Evolutionary conservation across 2,888 invertebrate genomes (phyloP), one percentile per base, ranked within the genome.

Genomic region (Listrodromus nycthemerus): DNA sequence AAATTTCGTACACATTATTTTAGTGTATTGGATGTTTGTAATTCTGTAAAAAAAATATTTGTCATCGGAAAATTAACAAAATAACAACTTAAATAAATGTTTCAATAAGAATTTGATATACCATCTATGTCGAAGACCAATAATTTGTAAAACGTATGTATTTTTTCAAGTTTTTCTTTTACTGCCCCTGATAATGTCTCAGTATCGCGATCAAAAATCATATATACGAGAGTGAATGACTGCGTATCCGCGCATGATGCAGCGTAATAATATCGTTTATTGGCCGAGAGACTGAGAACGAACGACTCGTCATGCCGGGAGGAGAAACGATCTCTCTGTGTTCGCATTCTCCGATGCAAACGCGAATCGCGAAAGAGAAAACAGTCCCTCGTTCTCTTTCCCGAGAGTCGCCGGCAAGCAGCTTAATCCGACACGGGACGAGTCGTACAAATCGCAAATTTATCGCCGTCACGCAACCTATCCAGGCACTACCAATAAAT

Each of bases 361-460:
- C 75, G 41, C 45, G 55, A 30, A 66, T 67, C 48, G 33, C n/a
- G 24, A 58, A 21, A 6, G 52, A 82, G 71, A 80, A 80, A 65
- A 80, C 52, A 71, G 50, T 55, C 24, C 66, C 21, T 10, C 24
- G 61, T 21, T 55, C 13, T 21, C 19, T 30, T 4, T 50, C 30
- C 45, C 45, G 52, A 19, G 55, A 79, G 19, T 45, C 16, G 41
- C 16, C 52, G 19, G 16, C n/a, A 27, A 69, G 84, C 74, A 66
- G 80, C 55, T 80, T 84, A 84, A 84, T 84, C 84, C 84, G 84
- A 84, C 84, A 74, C 77, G 70, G 74, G 80, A 81, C 55, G 83
- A 86, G 82, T 88, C 86, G 85, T 85, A 86, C 87, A 86, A 87
- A 86, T 87, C 87, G 88, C 85, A 80, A 88, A 87, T 88, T 88